A percentile compares a stretch with the other conserved stretches of the same genome.
Conservation (phyloP, 2,888 invertebrate genomes). For the Troides oblongomaculatus region DNA sequence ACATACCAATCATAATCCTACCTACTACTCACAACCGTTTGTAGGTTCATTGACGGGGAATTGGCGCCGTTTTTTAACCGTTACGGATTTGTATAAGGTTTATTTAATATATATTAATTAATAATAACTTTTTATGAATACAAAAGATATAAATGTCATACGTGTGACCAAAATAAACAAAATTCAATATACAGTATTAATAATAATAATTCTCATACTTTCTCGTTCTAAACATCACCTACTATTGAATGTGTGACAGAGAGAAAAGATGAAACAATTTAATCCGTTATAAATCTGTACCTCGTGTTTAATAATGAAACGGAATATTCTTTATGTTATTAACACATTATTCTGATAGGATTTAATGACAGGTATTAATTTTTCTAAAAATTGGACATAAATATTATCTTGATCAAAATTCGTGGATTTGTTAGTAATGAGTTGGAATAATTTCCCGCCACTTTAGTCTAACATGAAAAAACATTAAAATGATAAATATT, state of each 20-base stretch:
- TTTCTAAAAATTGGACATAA: background rate
- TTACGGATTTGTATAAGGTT: constrained; percentile 17
- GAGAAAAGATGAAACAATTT: constrained; percentile 45
- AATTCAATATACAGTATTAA: constrained; percentile 32
- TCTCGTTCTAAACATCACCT: constrained; percentile 40
- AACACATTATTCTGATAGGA: background rate
- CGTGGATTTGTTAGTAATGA: background rate
- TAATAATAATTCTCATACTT: constrained; percentile 45
- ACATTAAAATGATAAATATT: constrained; percentile 14
- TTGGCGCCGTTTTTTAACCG: constrained; percentile 48
- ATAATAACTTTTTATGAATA: no score
- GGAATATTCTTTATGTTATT: background rate
- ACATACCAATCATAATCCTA: constrained; percentile 18
- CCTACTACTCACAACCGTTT: constrained; percentile 37
- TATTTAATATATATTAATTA: background rate
- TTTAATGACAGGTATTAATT: background rate
- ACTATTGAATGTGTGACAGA: constrained; percentile 43
- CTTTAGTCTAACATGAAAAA: constrained; percentile 38
- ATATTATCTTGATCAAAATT: background rate
- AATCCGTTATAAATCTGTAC: constrained; percentile 42
- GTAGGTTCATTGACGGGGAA: constrained; percentile 53
- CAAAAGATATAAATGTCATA: constrained; percentile 15
- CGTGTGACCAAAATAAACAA: constrained; percentile 22
- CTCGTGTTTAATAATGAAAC: constrained; percentile 30
- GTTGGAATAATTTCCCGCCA: constrained; percentile 60